A percentile compares a stretch with the other conserved stretches of the same genome.
Conservation (phyloP, 2,113 vertebrate species). For the Urocitellus parryii region DNA sequence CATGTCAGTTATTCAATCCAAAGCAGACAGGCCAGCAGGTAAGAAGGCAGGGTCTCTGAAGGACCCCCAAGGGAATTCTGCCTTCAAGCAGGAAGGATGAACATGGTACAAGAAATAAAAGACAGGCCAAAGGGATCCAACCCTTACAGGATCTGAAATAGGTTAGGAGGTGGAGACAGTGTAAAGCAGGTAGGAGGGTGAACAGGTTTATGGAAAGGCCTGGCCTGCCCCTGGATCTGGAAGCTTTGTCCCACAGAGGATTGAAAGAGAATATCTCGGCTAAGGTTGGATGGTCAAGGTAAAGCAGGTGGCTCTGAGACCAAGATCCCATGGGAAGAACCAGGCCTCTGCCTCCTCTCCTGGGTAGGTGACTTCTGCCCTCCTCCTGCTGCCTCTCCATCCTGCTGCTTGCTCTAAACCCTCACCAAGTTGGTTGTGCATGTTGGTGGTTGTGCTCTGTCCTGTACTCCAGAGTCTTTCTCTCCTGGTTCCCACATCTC, state of each 20-base stretch:
- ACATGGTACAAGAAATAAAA: neutral
- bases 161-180: neutral
- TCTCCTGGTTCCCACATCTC: neutral
- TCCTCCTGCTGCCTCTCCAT: neutral
- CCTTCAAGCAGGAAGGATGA: neutral
- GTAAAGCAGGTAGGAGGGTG: neutral
- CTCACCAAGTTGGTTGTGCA: neutral
- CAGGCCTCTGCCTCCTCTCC: neutral
- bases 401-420: neutral
- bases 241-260: neutral
- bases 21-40: neutral
- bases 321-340: neutral
- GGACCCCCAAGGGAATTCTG: neutral
- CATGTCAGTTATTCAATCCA: neutral
- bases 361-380: neutral
- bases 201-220: neutral
- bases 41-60: neutral
- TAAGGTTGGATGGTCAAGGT: neutral
- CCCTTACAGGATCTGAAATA: neutral
- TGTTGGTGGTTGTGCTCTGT: neutral
- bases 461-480: neutral
- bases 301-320: neutral
- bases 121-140: neutral
- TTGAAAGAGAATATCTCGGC: neutral
- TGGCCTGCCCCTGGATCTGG: neutral